Conservation (phyloP, 2,888 invertebrate genomes). For the Nemotelus nigrinus region DNA sequence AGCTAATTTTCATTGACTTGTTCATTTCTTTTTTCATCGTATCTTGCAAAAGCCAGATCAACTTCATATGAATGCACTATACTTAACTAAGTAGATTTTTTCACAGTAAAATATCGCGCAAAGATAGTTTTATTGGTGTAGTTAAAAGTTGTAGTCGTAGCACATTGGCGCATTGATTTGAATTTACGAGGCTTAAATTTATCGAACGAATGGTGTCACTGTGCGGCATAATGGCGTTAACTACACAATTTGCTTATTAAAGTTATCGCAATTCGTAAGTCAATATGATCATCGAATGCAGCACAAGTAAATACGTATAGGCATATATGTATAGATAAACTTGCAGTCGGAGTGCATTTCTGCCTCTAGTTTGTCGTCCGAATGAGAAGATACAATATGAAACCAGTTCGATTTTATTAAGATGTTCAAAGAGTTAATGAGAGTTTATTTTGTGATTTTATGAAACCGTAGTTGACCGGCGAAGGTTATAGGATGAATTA, state of each 20-base stretch:
- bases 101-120: background rate
- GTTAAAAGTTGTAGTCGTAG: background rate
- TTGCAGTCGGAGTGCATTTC: too few relatives aligned
- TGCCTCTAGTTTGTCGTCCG: background rate
- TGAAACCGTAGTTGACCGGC: background rate
- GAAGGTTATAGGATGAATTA: slow-evolving; percentile 24
- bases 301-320: background rate
- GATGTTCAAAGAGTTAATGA: slow-evolving; percentile 34
- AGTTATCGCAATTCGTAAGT: slow-evolving; percentile 34
- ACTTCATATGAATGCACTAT: background rate
- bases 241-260: slow-evolving; percentile 42
- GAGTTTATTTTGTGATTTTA: slow-evolving; percentile 33
- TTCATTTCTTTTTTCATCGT: background rate
- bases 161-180: slow-evolving; percentile 12
- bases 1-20: background rate
- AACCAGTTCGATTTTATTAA: slow-evolving; percentile 41
- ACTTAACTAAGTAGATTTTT: background rate
- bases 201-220: slow-evolving; percentile 40
- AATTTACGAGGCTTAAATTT: slow-evolving; percentile 42
- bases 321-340: background rate
- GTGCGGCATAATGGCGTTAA: slow-evolving; percentile 40
- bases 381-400: background rate
- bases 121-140: slow-evolving; percentile 34
- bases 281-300: slow-evolving; percentile 2
- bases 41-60: background rate